Percentiles rank a stretch among this genome's conserved stretches.
These are phyloP conservation scores for Drosophila formosana DNA, from an alignment of 2,888 invertebrate species.

Conservation along the genomic window DNA sequence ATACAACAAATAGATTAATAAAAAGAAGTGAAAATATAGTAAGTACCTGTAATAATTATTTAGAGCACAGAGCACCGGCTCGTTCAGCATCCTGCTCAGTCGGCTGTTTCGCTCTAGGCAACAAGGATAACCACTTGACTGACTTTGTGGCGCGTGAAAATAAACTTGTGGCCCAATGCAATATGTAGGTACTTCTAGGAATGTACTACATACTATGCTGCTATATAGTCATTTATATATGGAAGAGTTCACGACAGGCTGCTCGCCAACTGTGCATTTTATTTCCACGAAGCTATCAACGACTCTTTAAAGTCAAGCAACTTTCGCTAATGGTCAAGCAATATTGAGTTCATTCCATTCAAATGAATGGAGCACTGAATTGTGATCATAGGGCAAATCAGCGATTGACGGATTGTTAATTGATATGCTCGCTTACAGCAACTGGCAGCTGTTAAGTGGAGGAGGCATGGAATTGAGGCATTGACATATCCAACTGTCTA, in stretches of 20 bases:
- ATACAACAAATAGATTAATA: no score
- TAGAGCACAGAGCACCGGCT: not conserved
- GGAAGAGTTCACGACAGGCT: not conserved
- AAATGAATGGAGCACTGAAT: not conserved
- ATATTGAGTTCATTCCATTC: not conserved
- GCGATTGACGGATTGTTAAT: conserved; percentile 32
- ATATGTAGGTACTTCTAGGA: conserved; percentile 10
- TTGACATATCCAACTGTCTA: conserved; percentile 15
- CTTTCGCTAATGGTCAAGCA: not conserved
- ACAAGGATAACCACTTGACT: conserved; percentile 43
- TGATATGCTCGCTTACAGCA: conserved; percentile 4
- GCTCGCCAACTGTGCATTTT: conserved; percentile 5
- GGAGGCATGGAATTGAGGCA: not conserved
- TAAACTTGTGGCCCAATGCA: conserved; percentile 36
- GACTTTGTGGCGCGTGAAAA: conserved; percentile 53
- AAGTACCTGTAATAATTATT: no score
- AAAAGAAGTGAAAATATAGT: no score
- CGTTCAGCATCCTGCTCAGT: not conserved
- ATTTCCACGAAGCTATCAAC: conserved; percentile 7
- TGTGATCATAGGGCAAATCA: conserved; percentile 2
- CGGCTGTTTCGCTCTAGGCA: conserved; percentile 16
- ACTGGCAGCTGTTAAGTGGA: conserved; percentile 12
- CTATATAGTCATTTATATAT: not conserved
- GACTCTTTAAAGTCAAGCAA: not conserved
- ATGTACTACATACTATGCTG: not conserved